Percentiles rank a stretch among this genome's conserved stretches.
These are phyloP conservation scores for Syrista parreyssii DNA, from an alignment of 2,888 invertebrate species.

Conservation along the genomic window DNA sequence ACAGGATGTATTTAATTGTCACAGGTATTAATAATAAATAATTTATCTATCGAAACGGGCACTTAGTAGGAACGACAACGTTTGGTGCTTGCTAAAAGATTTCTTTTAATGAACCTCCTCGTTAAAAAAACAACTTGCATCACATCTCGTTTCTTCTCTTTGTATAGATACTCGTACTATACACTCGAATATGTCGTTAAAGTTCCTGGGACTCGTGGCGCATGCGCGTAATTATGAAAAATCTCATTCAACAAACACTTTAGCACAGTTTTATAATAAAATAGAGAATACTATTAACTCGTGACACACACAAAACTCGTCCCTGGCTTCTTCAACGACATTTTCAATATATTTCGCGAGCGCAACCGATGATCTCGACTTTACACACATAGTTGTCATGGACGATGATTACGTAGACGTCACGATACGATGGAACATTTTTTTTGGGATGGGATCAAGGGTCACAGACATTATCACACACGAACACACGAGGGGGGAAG, in stretches of 20 bases:
- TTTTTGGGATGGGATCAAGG: constrained; percentile 19
- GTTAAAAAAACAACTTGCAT: constrained; percentile 10
- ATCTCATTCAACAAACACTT: too few relatives aligned
- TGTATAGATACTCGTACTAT: background rate
- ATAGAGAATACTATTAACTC: background rate
- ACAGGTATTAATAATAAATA: background rate
- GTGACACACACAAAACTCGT: background rate
- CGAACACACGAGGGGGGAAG: constrained; percentile 53
- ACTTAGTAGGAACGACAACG: background rate
- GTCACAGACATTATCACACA: constrained; percentile 24
- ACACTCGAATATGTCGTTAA: background rate
- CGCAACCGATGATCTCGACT: background rate
- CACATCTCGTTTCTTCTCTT: constrained; percentile 19
- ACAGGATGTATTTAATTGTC: background rate
- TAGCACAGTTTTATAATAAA: background rate
- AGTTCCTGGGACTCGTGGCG: background rate
- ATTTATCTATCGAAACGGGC: background rate
- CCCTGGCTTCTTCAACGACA: background rate
- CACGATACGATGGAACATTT: constrained; percentile 46
- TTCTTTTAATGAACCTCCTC: constrained; percentile 13
- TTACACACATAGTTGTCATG: background rate
- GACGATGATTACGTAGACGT: constrained; percentile 33
- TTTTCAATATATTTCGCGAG: background rate
- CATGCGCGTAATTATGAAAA: too few relatives aligned
- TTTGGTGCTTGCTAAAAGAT: constrained; percentile 1